Conservation (phyloP, 2,888 invertebrate genomes). For the Phengaris alcon region DNA sequence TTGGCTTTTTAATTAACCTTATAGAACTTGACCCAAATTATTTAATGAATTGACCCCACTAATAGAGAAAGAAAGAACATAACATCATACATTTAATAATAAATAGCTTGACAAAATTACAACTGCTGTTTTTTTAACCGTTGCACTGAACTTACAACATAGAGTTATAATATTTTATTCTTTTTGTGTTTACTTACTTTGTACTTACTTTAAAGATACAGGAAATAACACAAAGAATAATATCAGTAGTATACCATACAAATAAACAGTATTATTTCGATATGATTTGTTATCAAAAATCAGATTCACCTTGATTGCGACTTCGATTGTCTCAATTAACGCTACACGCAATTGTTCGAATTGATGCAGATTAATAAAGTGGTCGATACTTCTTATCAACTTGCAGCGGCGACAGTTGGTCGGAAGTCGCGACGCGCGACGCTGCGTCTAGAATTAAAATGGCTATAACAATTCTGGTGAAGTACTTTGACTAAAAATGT, state of each 20-base stretch:
- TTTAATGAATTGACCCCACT: background rate
- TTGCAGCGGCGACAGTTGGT: slow-evolving; percentile 61
- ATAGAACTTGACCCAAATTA: slow-evolving; percentile 10
- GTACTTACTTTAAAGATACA: too few relatives aligned
- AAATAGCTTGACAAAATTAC: background rate
- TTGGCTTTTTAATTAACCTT: slow-evolving; percentile 20
- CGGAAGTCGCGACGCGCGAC: slow-evolving; percentile 36
- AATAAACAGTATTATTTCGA: too few relatives aligned
- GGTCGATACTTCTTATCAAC: slow-evolving; percentile 70
- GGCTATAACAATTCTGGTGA: slow-evolving; percentile 4
- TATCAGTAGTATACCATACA: too few relatives aligned
- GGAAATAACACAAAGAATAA: too few relatives aligned
- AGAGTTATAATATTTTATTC: too few relatives aligned
- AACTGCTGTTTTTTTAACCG: background rate
- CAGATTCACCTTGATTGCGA: slow-evolving; percentile 33
- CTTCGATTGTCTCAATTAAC: slow-evolving; percentile 54
- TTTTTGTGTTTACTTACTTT: too few relatives aligned
- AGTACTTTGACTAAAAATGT: slow-evolving; percentile 4
- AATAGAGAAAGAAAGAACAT: background rate
- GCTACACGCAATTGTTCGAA: slow-evolving; percentile 56
- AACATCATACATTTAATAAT: background rate
- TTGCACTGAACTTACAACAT: background rate
- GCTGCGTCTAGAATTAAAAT: slow-evolving; percentile 28
- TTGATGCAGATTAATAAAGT: slow-evolving; percentile 75
- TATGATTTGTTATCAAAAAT: slow-evolving; percentile 13